A percentile compares a stretch with the other conserved stretches of the same genome.
phyloP scores from a whole-genome alignment of 1,140 invertebrate species.

The Macrostomum lignano region DNA sequence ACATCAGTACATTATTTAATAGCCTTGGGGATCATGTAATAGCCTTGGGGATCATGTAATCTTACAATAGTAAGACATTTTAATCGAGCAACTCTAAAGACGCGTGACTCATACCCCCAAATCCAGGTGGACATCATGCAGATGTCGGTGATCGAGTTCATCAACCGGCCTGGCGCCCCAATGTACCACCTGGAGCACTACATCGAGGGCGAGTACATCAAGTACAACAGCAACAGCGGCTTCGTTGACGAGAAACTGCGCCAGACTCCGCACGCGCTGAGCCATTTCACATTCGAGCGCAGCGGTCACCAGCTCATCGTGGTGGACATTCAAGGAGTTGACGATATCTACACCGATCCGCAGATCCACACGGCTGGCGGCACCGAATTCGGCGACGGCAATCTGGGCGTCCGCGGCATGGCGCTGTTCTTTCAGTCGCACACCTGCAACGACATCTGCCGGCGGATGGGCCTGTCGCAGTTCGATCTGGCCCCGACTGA shows the following conservation, averaged over 20 bases:
- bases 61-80: neutral
- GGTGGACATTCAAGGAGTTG: constrained; percentile 37
- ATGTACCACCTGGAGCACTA: constrained; percentile 35
- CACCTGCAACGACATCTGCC: constrained; percentile 33
- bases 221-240: constrained; percentile 37
- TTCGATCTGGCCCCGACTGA: constrained; percentile 32
- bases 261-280: constrained; percentile 35
- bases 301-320: constrained; percentile 35
- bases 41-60: neutral
- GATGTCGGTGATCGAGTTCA: constrained; percentile 34
- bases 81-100: neutral
- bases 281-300: constrained; percentile 36
- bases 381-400: constrained; percentile 33
- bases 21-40: too few relatives aligned
- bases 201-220: constrained; percentile 35
- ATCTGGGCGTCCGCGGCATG: constrained; percentile 34
- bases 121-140: constrained; percentile 34
- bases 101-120: neutral
- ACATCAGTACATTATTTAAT: too few relatives aligned
- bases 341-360: constrained; percentile 36
- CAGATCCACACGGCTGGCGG: constrained; percentile 33
- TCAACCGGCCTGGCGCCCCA: constrained; percentile 17
- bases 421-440: constrained; percentile 37
- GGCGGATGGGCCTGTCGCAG: constrained; percentile 28
- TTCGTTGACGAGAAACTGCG: constrained; percentile 33